Base-by-base conservation (phyloP, 2,797 vertebrate species). In the Ctenopoma kingsleyae region DNA sequence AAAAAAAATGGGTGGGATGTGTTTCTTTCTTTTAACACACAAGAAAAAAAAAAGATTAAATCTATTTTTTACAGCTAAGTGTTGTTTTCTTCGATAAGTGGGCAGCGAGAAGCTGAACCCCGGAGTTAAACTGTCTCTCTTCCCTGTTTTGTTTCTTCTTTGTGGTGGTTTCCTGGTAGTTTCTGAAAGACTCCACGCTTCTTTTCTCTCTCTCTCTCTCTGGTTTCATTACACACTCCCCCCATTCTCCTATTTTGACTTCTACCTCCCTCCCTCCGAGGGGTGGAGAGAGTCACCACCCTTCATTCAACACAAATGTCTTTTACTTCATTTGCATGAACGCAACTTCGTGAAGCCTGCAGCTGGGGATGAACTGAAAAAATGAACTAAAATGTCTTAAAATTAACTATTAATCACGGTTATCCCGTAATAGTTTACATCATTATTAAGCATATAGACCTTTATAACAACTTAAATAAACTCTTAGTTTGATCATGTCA, bases 161-260 rank as follows among this genome's bases (percentile, higher is more conserved):
- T 43, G 20, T 11, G 68, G n/a, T 19, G 30, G 27, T 61, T 61
- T 81, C 38, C 30, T 71, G 11, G 30, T 43, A 25, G 16, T 53
- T 68, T 6, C 12, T 41, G 1, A 4, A 9, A 62, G 40, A 8
- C 56, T 49, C 61, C 57, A 66, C 77, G 16, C 68, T 70, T 66
- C 67, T 86, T 65, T 63, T 50, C n/a, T 4, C 41, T 6, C 12
- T 6, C 12, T 32, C 69, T 74, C 53, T 74, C 64, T 63, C 50
- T 40, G 22, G 38, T 77, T 84, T 78, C 80, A 75, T 67, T 35
- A 67, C 19, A 66, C 49, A 67, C 83, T 49, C 68, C 59, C 59
- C 75, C 81, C 19, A 20, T 60, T 62, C n/a, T 48, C 65, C 76
- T 65, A 70, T 82, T 89, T 82, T 90, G 76, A 87, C 85, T 88